Base-by-base conservation (phyloP, 2,888 invertebrate species). In the Aphidius colemani region DNA sequence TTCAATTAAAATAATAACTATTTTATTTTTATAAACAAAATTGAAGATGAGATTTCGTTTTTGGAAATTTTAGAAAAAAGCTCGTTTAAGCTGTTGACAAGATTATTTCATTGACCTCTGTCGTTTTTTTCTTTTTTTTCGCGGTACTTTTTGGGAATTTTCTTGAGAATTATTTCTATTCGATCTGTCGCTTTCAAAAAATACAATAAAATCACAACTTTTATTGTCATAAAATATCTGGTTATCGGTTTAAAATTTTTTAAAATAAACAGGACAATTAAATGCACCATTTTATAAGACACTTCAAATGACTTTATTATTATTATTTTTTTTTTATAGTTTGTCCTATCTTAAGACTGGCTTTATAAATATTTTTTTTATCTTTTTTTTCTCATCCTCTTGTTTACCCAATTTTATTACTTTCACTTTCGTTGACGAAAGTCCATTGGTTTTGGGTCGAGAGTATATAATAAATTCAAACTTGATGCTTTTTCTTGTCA, bases 191-290 rank as follows among this genome's bases (percentile, higher is more conserved):
- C 9, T 51, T 66, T 60, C 56, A 51, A 51, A 58, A 66, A 57
- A 67, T 64, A 66, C 58, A 62, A 57, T 53, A 66, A 64, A 49
- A 55, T 49, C 43, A 6, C 7, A 48, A 13, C 7, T 11, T 48
- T 13, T 48, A 13, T 48, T 48, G 61, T 45, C 9, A 61, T 59
- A 67, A 71, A 67, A 71, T 72, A 71, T 64, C 69, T 67, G 67
- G 61, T 53, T 67, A 61, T 57, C 49, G 60, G 59, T 53, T 59
- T 48, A 57, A 53, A 53, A 30, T 41, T 43, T 30, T 63, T 60
- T 39, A 18, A 45, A 64, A 64, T 67, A 71, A 75, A 74, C 72
- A 70, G 71, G 69, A 72, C 71, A 72, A 75, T 75, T 70, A 74
- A 75, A 59, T 74, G 53, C 67, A 50, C 63, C 68, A 67, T 63